These are phyloP conservation scores for Epinephelus cyanopodus DNA, from an alignment of 2,113 vertebrate species.

Conservation along the genomic window DNA sequence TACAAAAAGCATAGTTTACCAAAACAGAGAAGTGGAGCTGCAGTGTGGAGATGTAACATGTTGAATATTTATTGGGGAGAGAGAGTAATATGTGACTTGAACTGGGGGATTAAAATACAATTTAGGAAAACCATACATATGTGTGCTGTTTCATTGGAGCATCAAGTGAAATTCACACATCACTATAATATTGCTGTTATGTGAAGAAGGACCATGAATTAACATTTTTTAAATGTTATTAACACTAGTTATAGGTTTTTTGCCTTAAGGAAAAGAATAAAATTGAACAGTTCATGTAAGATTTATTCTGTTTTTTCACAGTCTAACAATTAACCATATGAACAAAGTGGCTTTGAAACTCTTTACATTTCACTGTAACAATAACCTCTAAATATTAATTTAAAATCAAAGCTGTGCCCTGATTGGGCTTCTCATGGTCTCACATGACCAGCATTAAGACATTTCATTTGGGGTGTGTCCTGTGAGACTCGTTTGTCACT, in stretches of 20 bases:
- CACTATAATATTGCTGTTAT: slow-evolving; percentile 2
- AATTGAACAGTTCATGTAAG: not conserved
- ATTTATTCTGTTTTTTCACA: not conserved
- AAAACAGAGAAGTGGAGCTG: slow-evolving; percentile 19
- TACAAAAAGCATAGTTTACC: slow-evolving; percentile 25
- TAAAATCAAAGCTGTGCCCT: not conserved
- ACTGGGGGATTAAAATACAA: slow-evolving; percentile 43
- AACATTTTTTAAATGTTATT: too few relatives aligned
- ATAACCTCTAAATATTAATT: not conserved
- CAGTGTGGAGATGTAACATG: slow-evolving; percentile 30
- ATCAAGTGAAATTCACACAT: not conserved
- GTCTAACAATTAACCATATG: slow-evolving; percentile 2
- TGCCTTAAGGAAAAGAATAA: too few relatives aligned
- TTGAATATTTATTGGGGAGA: slow-evolving; percentile 62
- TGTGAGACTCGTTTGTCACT: not conserved
- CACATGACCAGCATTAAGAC: not conserved
- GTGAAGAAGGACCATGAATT: not conserved
- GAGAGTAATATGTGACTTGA: slow-evolving; percentile 49
- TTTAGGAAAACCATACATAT: slow-evolving; percentile 58
- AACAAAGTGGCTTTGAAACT: not conserved
- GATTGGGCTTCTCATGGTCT: not conserved
- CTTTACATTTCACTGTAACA: not conserved
- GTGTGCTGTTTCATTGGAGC: slow-evolving; percentile 43
- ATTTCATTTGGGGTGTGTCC: not conserved
- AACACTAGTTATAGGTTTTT: too few relatives aligned